Conservation (phyloP, 2,113 vertebrate species). For the Corapipo altera region DNA sequence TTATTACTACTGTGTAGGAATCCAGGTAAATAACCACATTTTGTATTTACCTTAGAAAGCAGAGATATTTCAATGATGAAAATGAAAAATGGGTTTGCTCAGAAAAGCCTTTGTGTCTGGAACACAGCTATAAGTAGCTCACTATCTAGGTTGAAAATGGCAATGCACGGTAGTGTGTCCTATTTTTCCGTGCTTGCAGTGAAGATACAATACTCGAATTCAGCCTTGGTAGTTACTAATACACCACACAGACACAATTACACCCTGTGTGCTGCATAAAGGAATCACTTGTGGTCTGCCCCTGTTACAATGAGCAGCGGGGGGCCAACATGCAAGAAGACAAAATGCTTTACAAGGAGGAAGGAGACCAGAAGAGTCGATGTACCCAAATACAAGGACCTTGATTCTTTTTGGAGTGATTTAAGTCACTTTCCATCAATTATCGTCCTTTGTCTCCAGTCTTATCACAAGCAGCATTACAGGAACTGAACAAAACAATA, state of each 20-base stretch:
- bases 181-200: constrained; percentile 80
- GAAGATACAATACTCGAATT: constrained; percentile 93
- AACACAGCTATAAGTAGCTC: constrained; percentile 67
- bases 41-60: constrained; percentile 29
- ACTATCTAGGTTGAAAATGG: constrained; percentile 78
- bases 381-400: constrained; percentile 75
- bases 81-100: constrained; percentile 64
- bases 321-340: constrained; percentile 68
- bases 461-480: constrained; percentile 90
- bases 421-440: constrained; percentile 83
- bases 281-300: constrained; percentile 86
- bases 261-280: constrained; percentile 91
- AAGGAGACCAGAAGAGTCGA: constrained; percentile 75
- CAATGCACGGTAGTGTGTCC: constrained; percentile 71
- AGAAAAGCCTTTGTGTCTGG: constrained; percentile 71
- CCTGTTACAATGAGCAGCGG: constrained; percentile 77
- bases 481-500: constrained; percentile 93
- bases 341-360: constrained; percentile 75
- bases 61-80: constrained; percentile 53
- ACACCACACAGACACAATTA: constrained; percentile 90
- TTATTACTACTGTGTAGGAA: neutral
- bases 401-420: constrained; percentile 79
- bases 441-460: constrained; percentile 88
- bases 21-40: constrained; percentile 42
- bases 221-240: constrained; percentile 90